Percentiles rank a stretch among this genome's conserved stretches.
These are phyloP conservation scores for Ammodramus savannarum DNA, from an alignment of 2,113 vertebrate genomes.

Conservation along the genomic window DNA sequence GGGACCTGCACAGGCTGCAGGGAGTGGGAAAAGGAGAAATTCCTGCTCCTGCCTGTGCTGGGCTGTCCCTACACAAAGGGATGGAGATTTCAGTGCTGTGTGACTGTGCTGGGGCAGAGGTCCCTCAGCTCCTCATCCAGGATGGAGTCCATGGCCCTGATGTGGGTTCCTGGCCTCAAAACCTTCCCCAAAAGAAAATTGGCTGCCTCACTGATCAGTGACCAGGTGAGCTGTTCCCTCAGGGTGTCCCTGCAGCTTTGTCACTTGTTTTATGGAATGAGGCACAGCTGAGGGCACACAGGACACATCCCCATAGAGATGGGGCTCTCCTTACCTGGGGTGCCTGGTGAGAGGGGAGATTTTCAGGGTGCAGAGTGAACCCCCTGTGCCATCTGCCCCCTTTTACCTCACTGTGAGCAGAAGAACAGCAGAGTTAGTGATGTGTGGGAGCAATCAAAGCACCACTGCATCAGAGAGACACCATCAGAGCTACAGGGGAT, in stretches of 20 bases:
- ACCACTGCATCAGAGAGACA: neutral
- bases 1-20: neutral
- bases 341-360: neutral
- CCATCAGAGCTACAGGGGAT: neutral
- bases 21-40: neutral
- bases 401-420: neutral
- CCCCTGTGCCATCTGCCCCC: neutral
- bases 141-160: neutral
- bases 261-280: neutral
- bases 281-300: neutral
- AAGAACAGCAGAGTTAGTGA: neutral
- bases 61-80: rapidly evolving
- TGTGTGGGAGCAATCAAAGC: neutral
- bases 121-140: neutral
- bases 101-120: neutral
- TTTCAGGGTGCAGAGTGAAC: neutral
- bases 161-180: neutral
- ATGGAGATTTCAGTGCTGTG: neutral
- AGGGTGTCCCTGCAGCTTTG: neutral
- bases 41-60: neutral
- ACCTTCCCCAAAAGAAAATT: neutral
- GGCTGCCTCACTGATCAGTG: neutral
- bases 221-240: neutral
- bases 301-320: rapidly evolving
- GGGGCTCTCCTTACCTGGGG: neutral